Base-by-base conservation (phyloP, 2,113 vertebrate species). In the Chauna torquata region DNA sequence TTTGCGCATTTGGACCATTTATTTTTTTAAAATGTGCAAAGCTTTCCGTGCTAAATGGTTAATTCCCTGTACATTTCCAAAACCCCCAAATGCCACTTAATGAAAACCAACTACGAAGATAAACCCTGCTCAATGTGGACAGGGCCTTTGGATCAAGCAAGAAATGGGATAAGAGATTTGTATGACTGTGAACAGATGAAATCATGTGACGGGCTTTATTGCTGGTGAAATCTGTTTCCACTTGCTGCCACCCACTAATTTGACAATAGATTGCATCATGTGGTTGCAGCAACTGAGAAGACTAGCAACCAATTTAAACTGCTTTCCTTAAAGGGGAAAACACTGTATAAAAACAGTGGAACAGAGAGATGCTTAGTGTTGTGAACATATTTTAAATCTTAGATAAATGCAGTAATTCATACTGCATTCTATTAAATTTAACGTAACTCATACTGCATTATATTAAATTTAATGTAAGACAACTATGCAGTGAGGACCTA, bases 221-320 rank as follows among this genome's bases (percentile, higher is more conserved):
- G 94, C 94, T 90, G 89, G 94, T 92, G 91, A 97, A 97, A 97
- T 96, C 97, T 96, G 95, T 97, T 97, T 97, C 97, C 95, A 95
- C 96, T 97, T 97, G 64, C 96, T 87, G 89, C 94, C 93, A 85
- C 93, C 96, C 94, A 84, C 94, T 86, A 90, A 91, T 85, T 76
- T 91, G 94, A 90, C 75, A 77, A 96, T 90, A 86, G 91, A 92
- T 95, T 95, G 84, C 92, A 95, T 93, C 94, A 76, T 80, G 86
- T 82, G 84, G 86, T 92, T 88, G 79, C 88, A 88, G 88, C 85
- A 97, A 96, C 64, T 72, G 89, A 94, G 88, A 95, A 82, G 90
- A 94, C 86, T 86, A 77, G 94, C 65, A 82, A 93, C 97, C 54
- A 61, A 86, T 74, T 95, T 90, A 72, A 80, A 92, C 55, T 62